Evolutionary conservation across 2,888 invertebrate species (phyloP).

Genomic region (Crocallis elinguaria): DNA sequence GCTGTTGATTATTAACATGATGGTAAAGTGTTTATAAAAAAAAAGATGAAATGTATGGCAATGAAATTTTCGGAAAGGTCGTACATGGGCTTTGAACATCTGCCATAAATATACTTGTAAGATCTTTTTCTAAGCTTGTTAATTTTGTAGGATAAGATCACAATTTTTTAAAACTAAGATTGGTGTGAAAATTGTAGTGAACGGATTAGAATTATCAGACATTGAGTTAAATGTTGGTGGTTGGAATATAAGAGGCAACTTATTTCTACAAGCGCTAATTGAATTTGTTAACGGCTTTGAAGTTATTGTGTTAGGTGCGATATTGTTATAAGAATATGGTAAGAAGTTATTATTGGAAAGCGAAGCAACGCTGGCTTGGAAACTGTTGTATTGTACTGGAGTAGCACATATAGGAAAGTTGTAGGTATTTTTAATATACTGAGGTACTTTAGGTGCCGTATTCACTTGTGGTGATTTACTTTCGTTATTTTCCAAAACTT

Average conservation of each 20-base stretch:
- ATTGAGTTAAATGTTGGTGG: no score
- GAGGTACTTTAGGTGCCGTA: conserved; percentile 3
- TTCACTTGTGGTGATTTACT: not conserved
- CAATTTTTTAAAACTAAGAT: not conserved
- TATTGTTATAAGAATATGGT: not conserved
- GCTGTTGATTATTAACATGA: not conserved
- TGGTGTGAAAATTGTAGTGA: not conserved
- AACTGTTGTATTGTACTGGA: not conserved
- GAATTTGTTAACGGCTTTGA: not conserved
- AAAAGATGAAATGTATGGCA: not conserved
- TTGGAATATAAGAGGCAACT: no score
- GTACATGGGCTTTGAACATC: not conserved
- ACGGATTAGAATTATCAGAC: no score
- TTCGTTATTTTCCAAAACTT: not conserved
- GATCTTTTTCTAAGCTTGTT: not conserved
- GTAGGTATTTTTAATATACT: not conserved
- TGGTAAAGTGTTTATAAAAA: not conserved
- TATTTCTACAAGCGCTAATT: not conserved
- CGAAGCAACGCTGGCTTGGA: not conserved
- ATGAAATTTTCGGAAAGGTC: not conserved
- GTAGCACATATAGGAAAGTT: not conserved
- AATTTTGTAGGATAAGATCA: not conserved
- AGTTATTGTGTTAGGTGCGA: not conserved
- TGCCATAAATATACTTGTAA: not conserved
- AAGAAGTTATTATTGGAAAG: not conserved